Percentiles rank a stretch among this genome's conserved stretches.
Conservation (phyloP, 2,797 vertebrate species). For the Diceros bicornis region DNA sequence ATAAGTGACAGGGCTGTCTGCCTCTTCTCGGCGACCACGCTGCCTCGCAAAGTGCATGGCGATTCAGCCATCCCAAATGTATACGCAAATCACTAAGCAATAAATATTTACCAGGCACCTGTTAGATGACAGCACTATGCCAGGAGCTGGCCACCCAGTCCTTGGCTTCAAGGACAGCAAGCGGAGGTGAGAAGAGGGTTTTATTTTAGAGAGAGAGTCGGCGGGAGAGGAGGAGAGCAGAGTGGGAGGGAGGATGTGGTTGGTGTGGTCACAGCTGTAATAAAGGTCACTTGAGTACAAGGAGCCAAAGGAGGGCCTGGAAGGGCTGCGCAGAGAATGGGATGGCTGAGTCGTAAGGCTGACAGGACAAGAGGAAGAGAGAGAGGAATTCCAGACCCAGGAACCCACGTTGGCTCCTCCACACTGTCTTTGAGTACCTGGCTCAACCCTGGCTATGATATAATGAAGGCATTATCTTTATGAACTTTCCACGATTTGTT, state of each 20-base stretch:
- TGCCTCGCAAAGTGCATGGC: background rate
- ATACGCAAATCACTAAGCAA: constrained; percentile 47
- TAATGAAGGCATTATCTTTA: background rate
- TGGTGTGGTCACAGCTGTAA: rapidly evolving
- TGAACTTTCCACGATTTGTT: background rate
- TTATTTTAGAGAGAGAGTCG: background rate
- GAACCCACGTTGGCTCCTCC: background rate
- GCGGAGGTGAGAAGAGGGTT: background rate
- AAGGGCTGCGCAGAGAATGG: background rate
- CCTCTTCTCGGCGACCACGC: background rate
- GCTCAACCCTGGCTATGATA: background rate
- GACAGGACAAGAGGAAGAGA: background rate
- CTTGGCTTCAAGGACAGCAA: constrained; percentile 65
- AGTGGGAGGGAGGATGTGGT: background rate
- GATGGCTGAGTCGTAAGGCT: background rate
- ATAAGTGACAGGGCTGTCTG: background rate
- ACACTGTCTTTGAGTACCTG: background rate
- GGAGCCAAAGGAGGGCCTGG: background rate
- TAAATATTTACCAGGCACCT: constrained; percentile 67
- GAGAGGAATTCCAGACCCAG: rapidly evolving
- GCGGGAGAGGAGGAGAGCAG: background rate
- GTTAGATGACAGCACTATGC: background rate
- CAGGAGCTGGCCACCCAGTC: background rate
- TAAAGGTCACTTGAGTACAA: background rate
- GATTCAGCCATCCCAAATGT: background rate